Conservation (phyloP, 2,113 vertebrate species). For the Bos javanicus region DNA sequence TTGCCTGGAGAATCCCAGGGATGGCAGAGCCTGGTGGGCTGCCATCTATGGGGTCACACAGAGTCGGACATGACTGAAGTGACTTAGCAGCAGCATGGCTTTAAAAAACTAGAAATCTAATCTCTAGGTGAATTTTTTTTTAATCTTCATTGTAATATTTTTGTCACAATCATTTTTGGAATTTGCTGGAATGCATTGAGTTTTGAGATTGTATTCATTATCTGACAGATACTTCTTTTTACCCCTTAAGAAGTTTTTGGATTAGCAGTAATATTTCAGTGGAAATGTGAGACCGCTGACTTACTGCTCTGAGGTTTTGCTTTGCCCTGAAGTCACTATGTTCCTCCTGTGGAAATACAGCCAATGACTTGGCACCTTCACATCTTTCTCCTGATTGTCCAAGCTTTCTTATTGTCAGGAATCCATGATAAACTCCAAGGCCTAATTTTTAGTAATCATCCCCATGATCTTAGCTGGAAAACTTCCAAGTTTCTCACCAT, state of each 20-base stretch:
- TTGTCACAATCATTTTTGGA: background rate
- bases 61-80: no score
- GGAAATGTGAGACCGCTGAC: background rate
- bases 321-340: background rate
- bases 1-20: no score
- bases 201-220: background rate
- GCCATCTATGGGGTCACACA: no score
- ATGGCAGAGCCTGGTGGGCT: no score
- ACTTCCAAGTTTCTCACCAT: background rate
- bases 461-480: background rate
- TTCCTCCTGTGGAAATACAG: background rate
- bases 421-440: background rate
- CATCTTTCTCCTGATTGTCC: background rate
- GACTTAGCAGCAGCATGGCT: no score
- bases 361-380: background rate
- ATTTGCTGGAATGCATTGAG: background rate
- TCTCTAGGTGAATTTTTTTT: background rate
- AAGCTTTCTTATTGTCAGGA: background rate
- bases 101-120: slow-evolving; percentile 2
- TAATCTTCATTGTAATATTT: background rate
- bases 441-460: background rate
- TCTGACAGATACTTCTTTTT: background rate
- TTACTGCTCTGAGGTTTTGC: background rate
- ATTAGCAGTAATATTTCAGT: background rate
- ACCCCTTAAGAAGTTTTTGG: background rate